These are phyloP conservation scores for Suncus etruscus DNA, from an alignment of 2,113 vertebrate species.

Conservation along the genomic window DNA sequence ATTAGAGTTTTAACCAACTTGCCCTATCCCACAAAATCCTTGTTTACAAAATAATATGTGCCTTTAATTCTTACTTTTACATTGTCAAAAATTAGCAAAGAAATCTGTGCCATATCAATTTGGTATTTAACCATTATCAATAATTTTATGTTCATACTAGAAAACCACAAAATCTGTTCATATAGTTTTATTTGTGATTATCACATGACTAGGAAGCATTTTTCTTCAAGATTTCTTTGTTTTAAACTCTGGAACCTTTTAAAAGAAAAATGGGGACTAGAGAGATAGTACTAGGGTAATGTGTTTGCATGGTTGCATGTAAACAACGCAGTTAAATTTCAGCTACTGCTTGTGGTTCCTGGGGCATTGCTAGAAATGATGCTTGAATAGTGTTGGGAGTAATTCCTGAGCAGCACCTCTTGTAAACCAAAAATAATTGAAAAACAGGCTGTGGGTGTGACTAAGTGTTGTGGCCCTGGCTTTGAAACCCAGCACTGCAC, in stretches of 20 bases:
- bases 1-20: constrained; percentile 2
- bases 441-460: no score
- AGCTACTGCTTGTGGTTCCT: no score
- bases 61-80: neutral
- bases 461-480: no score
- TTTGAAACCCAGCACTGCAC: no score
- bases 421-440: no score
- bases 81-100: neutral
- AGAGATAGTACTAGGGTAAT: no score
- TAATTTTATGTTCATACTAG: neutral
- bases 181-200: constrained; percentile 9
- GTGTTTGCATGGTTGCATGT: no score
- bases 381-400: no score
- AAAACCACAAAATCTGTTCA: constrained; percentile 40
- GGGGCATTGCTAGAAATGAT: no score
- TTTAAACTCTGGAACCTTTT: constrained; percentile 45
- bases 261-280: constrained; percentile 5
- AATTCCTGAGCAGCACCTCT: no score
- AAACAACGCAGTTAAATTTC: no score
- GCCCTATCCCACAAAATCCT: neutral
- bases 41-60: constrained; percentile 19
- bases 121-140: constrained; percentile 39
- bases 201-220: constrained; percentile 23
- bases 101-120: neutral
- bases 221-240: constrained; percentile 29